phyloP scores from a whole-genome alignment of 2,797 vertebrate species.

The Cebuella pygmaea region DNA sequence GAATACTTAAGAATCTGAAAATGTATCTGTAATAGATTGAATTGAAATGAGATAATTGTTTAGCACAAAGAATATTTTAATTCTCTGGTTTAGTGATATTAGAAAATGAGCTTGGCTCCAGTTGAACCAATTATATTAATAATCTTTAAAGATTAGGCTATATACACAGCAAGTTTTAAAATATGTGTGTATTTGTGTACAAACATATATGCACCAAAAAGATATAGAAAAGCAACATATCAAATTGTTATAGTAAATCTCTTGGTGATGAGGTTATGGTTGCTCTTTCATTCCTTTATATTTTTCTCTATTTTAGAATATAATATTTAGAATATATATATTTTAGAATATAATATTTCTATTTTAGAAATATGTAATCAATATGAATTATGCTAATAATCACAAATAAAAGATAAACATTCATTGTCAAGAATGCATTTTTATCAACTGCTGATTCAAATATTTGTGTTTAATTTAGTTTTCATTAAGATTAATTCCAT shows the following conservation, averaged over 20 bases:
- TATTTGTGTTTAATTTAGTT: neutral
- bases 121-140: neutral
- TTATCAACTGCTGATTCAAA: neutral
- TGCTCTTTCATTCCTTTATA: neutral
- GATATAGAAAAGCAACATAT: neutral
- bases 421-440: neutral
- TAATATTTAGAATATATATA: too few relatives aligned
- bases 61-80: conserved; percentile 30
- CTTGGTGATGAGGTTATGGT: neutral
- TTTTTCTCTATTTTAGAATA: neutral
- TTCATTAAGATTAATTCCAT: conserved; percentile 31
- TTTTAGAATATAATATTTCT: neutral
- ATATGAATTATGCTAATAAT: neutral
- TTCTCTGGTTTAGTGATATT: neutral
- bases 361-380: neutral
- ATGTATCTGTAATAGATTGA: neutral
- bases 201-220: neutral
- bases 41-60: conserved; percentile 27
- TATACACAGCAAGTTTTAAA: neutral
- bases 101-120: conserved; percentile 6
- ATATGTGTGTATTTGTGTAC: neutral
- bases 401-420: neutral
- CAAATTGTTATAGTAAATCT: neutral
- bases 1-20: conserved; percentile 1
- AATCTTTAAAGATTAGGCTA: neutral